Base-by-base conservation (phyloP, 2,113 vertebrate genomes). In the Myotis lucifugus region DNA sequence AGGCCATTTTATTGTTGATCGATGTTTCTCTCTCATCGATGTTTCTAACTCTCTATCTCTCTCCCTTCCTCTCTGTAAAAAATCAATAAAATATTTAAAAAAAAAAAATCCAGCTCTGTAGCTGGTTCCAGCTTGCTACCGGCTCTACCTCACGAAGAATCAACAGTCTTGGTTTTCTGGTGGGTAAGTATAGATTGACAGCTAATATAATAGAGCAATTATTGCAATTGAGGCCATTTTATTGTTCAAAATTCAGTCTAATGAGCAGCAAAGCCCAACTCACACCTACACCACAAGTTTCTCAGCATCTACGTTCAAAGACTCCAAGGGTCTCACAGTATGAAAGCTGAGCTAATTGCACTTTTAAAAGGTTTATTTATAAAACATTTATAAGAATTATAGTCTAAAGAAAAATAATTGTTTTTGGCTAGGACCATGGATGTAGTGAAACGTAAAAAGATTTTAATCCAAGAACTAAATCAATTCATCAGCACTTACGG, bases 221-320 rank as follows among this genome's bases (percentile, higher is more conserved):
- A 82, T 92, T 72, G 90, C 32, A 78, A 18, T 11, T 73, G 46
- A 86, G n/a, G 64, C 34, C 56, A 85, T 78, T 90, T 90, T 93
- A 21, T 82, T 79, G 23, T 76, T 93, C 67, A 95, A 89, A 95
- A 76, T 66, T 95, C 73, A 92, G 40, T 18, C 73, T 67, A 67
- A 52, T 15, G n/a, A 90, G 64, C 40, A 83, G 69, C 25, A 87
- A 96, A 94, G 7, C 37, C 40, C 74, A 88, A 52, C 15, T 94
- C 50, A 82, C 42, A 77, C 59, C 48, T 23, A 85, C 17, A 77
- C 34, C n/a, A 61, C 76, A 72, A 88, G 67, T 82, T 93, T 82
- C 54, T 90, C 90, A 61, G 78, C 25, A 82, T 23, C 40, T 76
- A 37, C 61, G 90, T 90, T 89, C 72, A 92, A 90, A 93, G 90